phyloP scores from a whole-genome alignment of 2,888 invertebrate genomes.

The Mactromeris polynyma region DNA sequence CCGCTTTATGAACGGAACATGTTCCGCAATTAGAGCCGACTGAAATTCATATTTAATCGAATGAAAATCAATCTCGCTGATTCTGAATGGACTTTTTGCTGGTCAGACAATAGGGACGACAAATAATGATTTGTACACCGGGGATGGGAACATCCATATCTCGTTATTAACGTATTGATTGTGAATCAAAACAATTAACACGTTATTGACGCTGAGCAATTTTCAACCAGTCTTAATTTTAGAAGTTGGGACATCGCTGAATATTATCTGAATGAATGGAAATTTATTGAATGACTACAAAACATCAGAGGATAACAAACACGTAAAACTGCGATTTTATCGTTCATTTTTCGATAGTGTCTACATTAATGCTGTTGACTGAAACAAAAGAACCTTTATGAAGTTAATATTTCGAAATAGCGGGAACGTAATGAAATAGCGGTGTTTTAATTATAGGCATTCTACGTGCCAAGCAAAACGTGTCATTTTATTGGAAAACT shows the following conservation, averaged over 20 bases:
- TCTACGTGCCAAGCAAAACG: conserved; percentile 4
- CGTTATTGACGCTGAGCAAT: conserved; percentile 35
- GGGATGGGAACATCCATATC: conserved; percentile 43
- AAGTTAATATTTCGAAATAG: background rate
- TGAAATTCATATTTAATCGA: background rate
- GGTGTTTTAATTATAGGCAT: background rate
- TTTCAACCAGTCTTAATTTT: conserved; percentile 33
- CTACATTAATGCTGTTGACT: background rate
- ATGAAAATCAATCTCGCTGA: background rate
- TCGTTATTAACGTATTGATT: conserved; percentile 53
- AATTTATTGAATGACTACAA: background rate
- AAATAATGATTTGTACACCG: conserved; percentile 54
- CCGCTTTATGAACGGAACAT: background rate
- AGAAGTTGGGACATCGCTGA: background rate
- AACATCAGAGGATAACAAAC: background rate
- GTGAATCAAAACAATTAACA: conserved; percentile 53
- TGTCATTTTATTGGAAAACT: background rate
- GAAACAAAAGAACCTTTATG: background rate
- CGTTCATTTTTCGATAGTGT: background rate
- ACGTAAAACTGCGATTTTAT: background rate
- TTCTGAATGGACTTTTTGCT: conserved; percentile 4
- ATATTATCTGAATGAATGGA: background rate
- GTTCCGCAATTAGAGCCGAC: conserved; percentile 4
- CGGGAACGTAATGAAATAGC: background rate
- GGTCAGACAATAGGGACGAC: conserved; percentile 32